Percentiles rank a stretch among this genome's conserved stretches.
These are phyloP conservation scores for Cirrhinus mrigala DNA, from an alignment of 2,797 vertebrate species.

Conservation along the genomic window DNA sequence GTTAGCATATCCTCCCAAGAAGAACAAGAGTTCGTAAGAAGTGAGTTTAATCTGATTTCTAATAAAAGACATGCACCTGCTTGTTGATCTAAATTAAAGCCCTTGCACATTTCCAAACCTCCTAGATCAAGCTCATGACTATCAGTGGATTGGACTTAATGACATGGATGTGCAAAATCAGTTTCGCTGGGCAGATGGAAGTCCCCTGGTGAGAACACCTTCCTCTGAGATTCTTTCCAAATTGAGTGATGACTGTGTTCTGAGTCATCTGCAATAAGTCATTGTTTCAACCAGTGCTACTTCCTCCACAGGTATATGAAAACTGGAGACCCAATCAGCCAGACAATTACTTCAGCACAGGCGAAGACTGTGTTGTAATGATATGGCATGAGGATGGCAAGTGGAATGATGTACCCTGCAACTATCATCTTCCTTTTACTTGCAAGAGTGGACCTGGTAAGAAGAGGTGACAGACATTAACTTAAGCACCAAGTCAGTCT, in stretches of 20 bases:
- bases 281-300: background rate
- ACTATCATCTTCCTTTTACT: constrained; percentile 94
- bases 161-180: constrained; percentile 90
- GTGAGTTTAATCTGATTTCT: constrained; percentile 74
- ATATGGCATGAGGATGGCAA: constrained; percentile 92
- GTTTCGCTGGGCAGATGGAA: constrained; percentile 93
- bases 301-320: constrained; percentile 82
- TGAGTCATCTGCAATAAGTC: background rate
- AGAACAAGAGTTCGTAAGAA: constrained; percentile 93
- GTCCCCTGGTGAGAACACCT: constrained; percentile 84
- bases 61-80: background rate
- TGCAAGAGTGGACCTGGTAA: constrained; percentile 93
- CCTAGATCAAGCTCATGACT: constrained; percentile 79
- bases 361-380: constrained; percentile 95
- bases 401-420: constrained; percentile 96
- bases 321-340: constrained; percentile 97
- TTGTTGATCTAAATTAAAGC: background rate
- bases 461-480: constrained; percentile 49
- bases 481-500: background rate
- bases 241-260: background rate
- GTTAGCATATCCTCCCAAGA: constrained; percentile 90
- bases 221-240: background rate
- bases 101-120: constrained; percentile 21
- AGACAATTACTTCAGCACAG: constrained; percentile 89
- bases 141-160: constrained; percentile 96